Percentiles rank a stretch among this genome's conserved stretches.
These are phyloP conservation scores for Chelidonichthys spinosus DNA, from an alignment of 2,797 vertebrate genomes.

Conservation along the genomic window DNA sequence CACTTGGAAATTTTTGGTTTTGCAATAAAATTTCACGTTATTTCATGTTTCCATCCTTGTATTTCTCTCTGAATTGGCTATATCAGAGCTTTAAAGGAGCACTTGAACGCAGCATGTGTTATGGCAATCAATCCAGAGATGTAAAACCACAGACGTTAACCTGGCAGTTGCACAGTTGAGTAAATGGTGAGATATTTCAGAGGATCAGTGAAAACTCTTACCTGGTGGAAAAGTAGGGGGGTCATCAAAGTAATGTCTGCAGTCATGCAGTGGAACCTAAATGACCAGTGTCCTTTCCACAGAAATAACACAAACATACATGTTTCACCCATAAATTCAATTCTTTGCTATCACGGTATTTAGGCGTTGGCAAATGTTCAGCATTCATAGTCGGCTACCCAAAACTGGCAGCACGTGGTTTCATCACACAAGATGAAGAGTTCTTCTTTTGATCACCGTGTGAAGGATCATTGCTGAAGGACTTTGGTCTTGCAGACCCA, in stretches of 20 bases:
- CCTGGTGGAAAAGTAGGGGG: background rate
- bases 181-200: background rate
- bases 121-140: background rate
- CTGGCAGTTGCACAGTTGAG: background rate
- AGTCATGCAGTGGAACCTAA: background rate
- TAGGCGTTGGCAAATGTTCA: background rate
- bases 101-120: background rate
- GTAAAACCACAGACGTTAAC: background rate
- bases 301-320: background rate
- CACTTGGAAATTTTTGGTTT: no score
- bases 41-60: no score
- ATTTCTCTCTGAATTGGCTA: no score
- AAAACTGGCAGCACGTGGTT: background rate
- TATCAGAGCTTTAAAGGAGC: background rate
- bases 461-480: slow-evolving; percentile 53
- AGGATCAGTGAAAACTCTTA: background rate
- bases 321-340: background rate
- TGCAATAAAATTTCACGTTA: no score
- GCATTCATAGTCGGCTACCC: background rate
- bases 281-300: no score
- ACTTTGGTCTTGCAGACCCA: background rate
- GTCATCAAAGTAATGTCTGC: background rate
- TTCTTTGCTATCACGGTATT: background rate
- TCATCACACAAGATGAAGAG: background rate
- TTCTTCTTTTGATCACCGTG: background rate